These are phyloP conservation scores for Callinectes sapidus DNA, from an alignment of 2,888 invertebrate genomes.

Conservation along the genomic window DNA sequence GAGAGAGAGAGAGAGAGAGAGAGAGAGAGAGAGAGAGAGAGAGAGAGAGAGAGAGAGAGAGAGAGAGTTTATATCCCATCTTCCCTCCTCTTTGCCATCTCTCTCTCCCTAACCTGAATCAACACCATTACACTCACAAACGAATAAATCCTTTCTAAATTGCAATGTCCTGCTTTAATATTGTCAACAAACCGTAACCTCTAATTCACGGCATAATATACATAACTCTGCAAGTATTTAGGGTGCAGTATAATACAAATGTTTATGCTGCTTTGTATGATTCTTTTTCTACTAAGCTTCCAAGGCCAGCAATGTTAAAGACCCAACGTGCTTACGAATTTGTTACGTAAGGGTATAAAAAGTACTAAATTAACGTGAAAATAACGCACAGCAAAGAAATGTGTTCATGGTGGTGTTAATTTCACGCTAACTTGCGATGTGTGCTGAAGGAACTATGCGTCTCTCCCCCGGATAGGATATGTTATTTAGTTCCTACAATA, in stretches of 20 bases:
- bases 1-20: slow-evolving; percentile 19
- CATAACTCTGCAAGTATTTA: not conserved
- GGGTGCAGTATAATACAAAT: not conserved
- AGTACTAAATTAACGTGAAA: not conserved
- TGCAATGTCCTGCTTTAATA: not conserved
- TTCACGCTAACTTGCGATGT: not conserved
- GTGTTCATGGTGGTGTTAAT: not conserved
- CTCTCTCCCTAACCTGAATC: slow-evolving; percentile 3
- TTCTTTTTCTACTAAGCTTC: not conserved
- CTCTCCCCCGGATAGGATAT: not conserved
- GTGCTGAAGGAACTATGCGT: not conserved
- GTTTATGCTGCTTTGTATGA: not conserved
- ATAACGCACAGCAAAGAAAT: not conserved
- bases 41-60: slow-evolving; percentile 16
- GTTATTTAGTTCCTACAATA: no score
- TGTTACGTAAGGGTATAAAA: not conserved
- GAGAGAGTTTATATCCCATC: not conserved
- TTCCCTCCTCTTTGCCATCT: not conserved
- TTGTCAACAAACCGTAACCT: slow-evolving; percentile 26
- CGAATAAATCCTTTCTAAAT: not conserved
- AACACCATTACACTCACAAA: not conserved
- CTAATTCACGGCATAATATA: not conserved
- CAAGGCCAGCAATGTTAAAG: not conserved
- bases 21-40: slow-evolving; percentile 1
- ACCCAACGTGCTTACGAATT: not conserved